Evolutionary conservation across 2,888 invertebrate genomes (phyloP).

Genomic region (Cyrtodaria siliqua): DNA sequence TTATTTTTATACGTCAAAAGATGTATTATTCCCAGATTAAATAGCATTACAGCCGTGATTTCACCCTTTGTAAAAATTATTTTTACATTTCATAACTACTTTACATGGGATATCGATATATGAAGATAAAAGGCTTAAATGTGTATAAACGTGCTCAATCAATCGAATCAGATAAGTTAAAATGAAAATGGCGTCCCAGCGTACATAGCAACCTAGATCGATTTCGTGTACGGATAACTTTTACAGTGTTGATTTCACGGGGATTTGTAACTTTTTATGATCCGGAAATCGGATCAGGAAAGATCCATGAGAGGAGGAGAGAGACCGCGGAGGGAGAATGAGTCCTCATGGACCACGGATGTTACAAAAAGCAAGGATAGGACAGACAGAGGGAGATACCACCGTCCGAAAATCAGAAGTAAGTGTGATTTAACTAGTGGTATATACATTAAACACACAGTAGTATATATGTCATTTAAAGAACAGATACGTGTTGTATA

Average conservation of each 20-base stretch:
- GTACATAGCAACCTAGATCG: conserved; percentile 69
- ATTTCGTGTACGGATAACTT: conserved; percentile 27
- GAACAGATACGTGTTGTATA: no score
- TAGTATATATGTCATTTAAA: no score
- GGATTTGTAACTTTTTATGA: background rate
- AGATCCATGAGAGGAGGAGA: conserved; percentile 16
- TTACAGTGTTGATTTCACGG: background rate
- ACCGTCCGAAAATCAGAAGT: conserved; percentile 35
- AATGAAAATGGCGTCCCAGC: conserved; percentile 48
- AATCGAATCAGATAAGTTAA: conserved; percentile 58
- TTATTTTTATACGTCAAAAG: no score
- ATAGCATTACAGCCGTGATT: no score
- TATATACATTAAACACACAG: no score
- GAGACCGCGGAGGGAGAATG: conserved; percentile 22
- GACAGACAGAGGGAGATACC: conserved; percentile 21
- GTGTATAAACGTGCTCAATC: conserved; percentile 49
- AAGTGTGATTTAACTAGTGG: no score
- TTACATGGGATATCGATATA: conserved; percentile 36
- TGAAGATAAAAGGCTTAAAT: conserved; percentile 48
- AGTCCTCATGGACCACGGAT: conserved; percentile 41
- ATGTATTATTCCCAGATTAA: no score
- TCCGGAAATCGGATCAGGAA: background rate
- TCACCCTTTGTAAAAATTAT: conserved; percentile 7
- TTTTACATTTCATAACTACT: conserved; percentile 23
- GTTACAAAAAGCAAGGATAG: conserved; percentile 21